Evolutionary conservation across 2,888 invertebrate species (phyloP), one percentile per base, ranked within the genome.

Genomic region (Zele albiditarsus): DNA sequence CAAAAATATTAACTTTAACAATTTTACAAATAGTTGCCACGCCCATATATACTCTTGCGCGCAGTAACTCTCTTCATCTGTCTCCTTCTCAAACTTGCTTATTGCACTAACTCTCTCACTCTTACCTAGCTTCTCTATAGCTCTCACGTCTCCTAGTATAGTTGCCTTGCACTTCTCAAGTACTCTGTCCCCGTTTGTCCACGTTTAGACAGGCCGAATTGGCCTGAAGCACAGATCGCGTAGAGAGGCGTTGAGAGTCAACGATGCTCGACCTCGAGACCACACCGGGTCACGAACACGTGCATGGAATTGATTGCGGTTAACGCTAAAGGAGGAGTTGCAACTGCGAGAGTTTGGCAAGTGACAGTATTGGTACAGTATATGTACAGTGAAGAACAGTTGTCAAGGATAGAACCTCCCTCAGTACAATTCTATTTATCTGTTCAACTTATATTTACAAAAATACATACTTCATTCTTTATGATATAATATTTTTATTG

Each of bases 101-200:
- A 46, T 46, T 46, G 46, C 46, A n/a, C n/a, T 5, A 16, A 3
- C 53, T 5, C n/a, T 38, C 38, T 12, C 10, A 0, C 38, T 38
- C 38, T 6, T 12, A 38, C 4, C 38, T 12, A 53, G 20, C 20
- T 20, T 6, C 53, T 20, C 20, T n/a, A 2, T 8, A 53, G 6
- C 23, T 6, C 20, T 4, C 53, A 20, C n/a, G 4, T 46, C 12
- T 53, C 6, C n/a, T 12, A 10, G 42, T 42, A 12, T 57, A 42
- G 57, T 53, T 46, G 70, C 42, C 65, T 53, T 27, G 63, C 38
- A 63, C 69, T 25, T 69, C 57, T 74, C 70, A 42, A 74, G 74
- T 70, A 58, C 53, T 74, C 70, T 74, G 74, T 57, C 74, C 74
- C 28, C 49, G 65, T 74, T 74, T 74, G 57, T 28, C 53, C 53